Evolutionary conservation across 2,797 vertebrate genomes (phyloP).

Genomic region (Pseudochirops cupreus): DNA sequence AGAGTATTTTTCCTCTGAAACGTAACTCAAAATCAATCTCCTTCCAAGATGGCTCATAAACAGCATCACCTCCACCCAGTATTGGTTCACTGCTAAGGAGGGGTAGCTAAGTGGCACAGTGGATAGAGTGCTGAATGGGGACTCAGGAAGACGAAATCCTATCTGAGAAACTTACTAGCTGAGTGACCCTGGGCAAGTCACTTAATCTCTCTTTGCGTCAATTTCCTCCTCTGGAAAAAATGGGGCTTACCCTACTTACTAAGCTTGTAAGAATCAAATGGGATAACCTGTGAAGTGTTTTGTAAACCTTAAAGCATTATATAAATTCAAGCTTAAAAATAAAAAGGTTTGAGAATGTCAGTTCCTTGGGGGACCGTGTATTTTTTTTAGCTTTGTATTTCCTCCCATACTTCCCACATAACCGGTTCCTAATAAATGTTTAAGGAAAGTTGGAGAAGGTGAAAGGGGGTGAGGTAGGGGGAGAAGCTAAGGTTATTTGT

Average conservation of each 20-base stretch:
- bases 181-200: neutral
- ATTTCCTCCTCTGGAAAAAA: neutral
- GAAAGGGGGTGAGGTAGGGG: neutral
- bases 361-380: neutral
- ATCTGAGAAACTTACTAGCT: neutral
- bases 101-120: neutral
- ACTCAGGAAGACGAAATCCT: neutral
- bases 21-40: neutral
- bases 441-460: neutral
- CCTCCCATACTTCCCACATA: neutral
- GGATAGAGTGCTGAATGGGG: neutral
- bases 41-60: neutral
- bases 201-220: neutral
- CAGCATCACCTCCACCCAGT: neutral
- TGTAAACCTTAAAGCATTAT: neutral
- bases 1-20: neutral
- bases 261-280: neutral
- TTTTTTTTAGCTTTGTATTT: neutral
- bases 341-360: neutral
- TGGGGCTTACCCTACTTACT: neutral
- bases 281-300: neutral
- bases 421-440: neutral
- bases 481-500: neutral
- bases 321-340: neutral
- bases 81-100: neutral